phyloP scores from a whole-genome alignment of 2,797 vertebrate genomes.

The Tachyglossus aculeatus region DNA sequence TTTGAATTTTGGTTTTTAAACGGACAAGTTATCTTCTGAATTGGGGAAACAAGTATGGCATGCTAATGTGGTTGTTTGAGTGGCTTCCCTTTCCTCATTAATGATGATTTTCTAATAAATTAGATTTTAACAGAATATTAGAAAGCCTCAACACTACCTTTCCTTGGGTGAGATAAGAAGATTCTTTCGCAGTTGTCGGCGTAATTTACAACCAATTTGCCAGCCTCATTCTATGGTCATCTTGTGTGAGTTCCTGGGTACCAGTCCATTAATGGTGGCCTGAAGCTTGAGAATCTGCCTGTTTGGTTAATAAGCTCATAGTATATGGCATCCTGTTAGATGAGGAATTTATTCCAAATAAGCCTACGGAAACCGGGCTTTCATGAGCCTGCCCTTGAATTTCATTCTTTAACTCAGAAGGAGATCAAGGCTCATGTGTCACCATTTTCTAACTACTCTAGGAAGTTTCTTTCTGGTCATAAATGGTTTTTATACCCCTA shows the following conservation, averaged over 20 bases:
- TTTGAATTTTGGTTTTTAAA: constrained; percentile 17
- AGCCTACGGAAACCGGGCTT: neutral
- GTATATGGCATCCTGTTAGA: neutral
- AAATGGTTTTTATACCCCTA: neutral
- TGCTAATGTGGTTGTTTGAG: neutral
- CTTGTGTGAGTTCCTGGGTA: neutral
- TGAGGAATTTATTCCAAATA: neutral
- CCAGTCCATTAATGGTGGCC: too few relatives aligned
- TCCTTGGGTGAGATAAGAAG: neutral
- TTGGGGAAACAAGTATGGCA: neutral
- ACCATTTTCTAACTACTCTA: neutral
- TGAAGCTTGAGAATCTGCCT: neutral
- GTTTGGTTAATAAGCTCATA: neutral
- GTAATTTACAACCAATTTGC: neutral
- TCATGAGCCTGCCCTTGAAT: neutral
- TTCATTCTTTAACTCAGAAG: neutral
- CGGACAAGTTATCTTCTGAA: neutral
- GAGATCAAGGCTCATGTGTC: neutral
- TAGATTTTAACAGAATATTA: neutral
- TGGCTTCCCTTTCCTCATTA: neutral
- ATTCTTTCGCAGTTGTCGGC: neutral
- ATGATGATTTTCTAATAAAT: neutral
- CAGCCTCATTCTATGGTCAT: constrained; percentile 1
- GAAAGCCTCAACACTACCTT: neutral
- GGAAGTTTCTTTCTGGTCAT: neutral